Base-by-base conservation (phyloP, 2,888 invertebrate species). In the Andrena bucephala region DNA sequence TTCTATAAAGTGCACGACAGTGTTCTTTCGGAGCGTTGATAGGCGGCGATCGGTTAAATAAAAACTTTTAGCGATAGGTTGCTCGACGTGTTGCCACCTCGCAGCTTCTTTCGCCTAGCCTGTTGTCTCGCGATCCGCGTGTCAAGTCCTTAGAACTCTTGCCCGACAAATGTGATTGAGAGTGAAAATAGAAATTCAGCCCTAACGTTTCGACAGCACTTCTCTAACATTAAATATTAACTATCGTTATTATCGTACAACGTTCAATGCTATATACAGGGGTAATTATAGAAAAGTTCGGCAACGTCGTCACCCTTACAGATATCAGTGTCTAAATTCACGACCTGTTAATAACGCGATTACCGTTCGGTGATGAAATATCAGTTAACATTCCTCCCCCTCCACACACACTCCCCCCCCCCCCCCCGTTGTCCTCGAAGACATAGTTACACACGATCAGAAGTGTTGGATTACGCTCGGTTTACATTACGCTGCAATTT, bases 211-310 rank as follows among this genome's bases (percentile, higher is more conserved):
- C 57, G 52, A 68, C 16, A 69, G 54, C 65, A 67, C 36, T 54
- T 27, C 20, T 78, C 85, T 87, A 87, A 87, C 83, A 80, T 83
- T 84, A 81, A 85, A 77, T 81, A 54, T 81, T 81, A 87, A 77
- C 84, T 68, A 79, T 84, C 74, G 77, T 74, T 83, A 85, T 85
- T 88, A 89, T 89, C 86, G 82, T 90, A 90, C 87, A 89, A 82
- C 88, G 85, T 84, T 81, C 72, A 84, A 69, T 86, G 24, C 29
- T 87, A 85, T 86, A 50, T 87, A 86, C 86, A 86, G 68, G 59
- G 50, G 85, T 42, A 42, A 82, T 72, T 70, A 77, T 83, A 82
- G 82, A 82, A 84, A 84, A 84, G 60, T 80, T 76, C 24, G 73
- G 60, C 50, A 71, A 75, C 24, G 48, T 77, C 59, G 69, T 68